Evolutionary conservation across 2,888 invertebrate genomes (phyloP).

Genomic region (Ellobium chinense): DNA sequence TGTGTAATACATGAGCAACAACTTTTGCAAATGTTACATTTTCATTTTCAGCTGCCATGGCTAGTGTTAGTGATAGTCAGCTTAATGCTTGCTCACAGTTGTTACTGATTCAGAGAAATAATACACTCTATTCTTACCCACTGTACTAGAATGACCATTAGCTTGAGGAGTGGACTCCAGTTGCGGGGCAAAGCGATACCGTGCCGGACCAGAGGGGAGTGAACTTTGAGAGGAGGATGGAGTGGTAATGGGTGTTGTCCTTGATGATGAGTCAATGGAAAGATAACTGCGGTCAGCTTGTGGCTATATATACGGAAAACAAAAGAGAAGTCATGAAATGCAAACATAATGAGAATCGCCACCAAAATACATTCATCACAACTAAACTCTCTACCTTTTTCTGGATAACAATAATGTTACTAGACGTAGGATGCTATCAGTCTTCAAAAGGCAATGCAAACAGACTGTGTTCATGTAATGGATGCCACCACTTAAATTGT

Average conservation of each 20-base stretch:
- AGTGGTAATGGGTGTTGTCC: slow-evolving; percentile 66
- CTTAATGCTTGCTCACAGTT: not conserved
- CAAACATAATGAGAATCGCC: not conserved
- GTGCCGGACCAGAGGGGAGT: slow-evolving; percentile 58
- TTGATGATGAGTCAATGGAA: slow-evolving; percentile 68
- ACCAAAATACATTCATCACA: no score
- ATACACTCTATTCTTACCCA: slow-evolving; percentile 46
- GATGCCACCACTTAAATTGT: no score
- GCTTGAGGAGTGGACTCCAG: slow-evolving; percentile 65
- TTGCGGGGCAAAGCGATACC: slow-evolving; percentile 61
- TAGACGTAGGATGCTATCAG: no score
- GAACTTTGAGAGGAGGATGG: slow-evolving; percentile 72
- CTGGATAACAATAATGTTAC: no score
- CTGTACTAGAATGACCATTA: slow-evolving; percentile 63
- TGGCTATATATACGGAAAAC: slow-evolving; percentile 37
- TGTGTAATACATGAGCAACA: no score
- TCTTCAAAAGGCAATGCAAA: no score
- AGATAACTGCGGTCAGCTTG: slow-evolving; percentile 55
- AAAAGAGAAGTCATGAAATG: not conserved
- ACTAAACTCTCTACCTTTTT: no score
- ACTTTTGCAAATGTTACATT: not conserved
- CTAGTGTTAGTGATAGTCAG: not conserved
- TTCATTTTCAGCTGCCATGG: not conserved
- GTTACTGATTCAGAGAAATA: not conserved
- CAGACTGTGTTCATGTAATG: no score